Conservation (phyloP, 2,113 vertebrate species). For the Paraplagusia blochii region DNA sequence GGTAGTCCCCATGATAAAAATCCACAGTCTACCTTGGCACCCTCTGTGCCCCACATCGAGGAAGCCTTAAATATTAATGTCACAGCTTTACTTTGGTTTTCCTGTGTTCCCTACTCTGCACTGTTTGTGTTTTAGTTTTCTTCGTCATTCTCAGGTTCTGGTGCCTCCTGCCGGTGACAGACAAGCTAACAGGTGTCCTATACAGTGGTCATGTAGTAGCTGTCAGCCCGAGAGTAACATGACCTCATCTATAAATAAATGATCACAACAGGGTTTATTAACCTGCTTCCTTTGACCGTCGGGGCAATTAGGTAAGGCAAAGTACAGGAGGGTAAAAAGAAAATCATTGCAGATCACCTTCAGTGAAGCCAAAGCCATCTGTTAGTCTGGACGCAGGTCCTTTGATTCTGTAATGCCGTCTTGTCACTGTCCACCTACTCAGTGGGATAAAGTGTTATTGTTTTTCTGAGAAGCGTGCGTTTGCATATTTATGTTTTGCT, state of each 20-base stretch:
- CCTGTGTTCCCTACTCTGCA: not conserved
- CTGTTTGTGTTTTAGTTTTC: not conserved
- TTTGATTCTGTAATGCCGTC: constrained; percentile 54
- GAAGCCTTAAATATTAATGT: constrained; percentile 5
- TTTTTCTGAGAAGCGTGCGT: not conserved
- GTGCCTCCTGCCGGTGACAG: constrained; percentile 29
- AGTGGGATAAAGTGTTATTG: constrained; percentile 7
- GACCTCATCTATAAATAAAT: constrained; percentile 58
- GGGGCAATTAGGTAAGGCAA: constrained; percentile 45
- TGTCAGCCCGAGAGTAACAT: constrained; percentile 31
- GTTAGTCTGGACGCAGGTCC: constrained; percentile 40
- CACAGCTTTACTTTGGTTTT: too few relatives aligned
- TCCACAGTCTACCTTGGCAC: constrained; percentile 5
- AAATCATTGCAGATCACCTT: constrained; percentile 26
- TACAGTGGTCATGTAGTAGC: constrained; percentile 40
- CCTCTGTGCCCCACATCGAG: constrained; percentile 5
- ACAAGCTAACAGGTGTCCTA: constrained; percentile 42
- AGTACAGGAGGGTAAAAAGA: constrained; percentile 27
- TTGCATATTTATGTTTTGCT: constrained; percentile 8
- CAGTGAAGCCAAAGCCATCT: constrained; percentile 31
- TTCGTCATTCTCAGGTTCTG: constrained; percentile 1
- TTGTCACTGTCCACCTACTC: constrained; percentile 43
- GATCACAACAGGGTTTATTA: constrained; percentile 44
- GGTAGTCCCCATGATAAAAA: constrained; percentile 11
- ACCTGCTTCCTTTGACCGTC: constrained; percentile 20